Evolutionary conservation across 2,113 vertebrate species (phyloP).

Genomic region (Pollimyrus isidori): DNA sequence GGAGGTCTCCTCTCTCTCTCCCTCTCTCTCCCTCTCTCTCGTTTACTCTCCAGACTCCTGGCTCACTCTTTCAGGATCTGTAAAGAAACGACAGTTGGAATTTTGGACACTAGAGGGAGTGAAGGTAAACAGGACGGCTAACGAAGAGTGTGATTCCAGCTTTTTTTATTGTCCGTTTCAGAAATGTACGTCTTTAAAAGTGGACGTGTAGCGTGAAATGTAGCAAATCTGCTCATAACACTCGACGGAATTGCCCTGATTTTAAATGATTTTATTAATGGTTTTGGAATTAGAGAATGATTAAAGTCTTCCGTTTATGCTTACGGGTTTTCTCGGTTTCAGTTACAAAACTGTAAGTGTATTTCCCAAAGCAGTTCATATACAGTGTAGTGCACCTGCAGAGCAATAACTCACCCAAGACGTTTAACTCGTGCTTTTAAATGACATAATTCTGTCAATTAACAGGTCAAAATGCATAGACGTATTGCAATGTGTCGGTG

Average conservation of each 20-base stretch:
- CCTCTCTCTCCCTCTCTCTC: background rate
- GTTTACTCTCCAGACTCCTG: background rate
- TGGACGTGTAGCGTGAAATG: background rate
- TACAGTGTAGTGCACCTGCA: background rate
- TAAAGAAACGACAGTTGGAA: background rate
- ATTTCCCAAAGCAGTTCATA: background rate
- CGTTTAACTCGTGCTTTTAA: background rate
- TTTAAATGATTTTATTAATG: background rate
- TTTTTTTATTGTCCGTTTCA: background rate
- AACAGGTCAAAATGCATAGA: background rate
- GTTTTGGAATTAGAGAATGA: background rate
- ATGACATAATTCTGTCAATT: background rate
- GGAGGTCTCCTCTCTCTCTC: conserved; percentile 13
- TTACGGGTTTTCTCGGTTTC: background rate
- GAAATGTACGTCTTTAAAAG: background rate
- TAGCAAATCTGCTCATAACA: background rate
- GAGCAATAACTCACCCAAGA: background rate
- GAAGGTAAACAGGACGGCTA: background rate
- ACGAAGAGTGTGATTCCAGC: background rate
- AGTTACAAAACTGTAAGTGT: background rate
- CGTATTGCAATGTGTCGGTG: background rate
- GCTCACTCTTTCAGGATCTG: background rate
- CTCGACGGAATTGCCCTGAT: background rate
- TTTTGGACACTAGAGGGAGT: conserved; percentile 19
- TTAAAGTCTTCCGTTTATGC: background rate